Percentiles rank a stretch among this genome's conserved stretches.
phyloP scores from a whole-genome alignment of 2,888 invertebrate species.

The Antheraea assamensis region DNA sequence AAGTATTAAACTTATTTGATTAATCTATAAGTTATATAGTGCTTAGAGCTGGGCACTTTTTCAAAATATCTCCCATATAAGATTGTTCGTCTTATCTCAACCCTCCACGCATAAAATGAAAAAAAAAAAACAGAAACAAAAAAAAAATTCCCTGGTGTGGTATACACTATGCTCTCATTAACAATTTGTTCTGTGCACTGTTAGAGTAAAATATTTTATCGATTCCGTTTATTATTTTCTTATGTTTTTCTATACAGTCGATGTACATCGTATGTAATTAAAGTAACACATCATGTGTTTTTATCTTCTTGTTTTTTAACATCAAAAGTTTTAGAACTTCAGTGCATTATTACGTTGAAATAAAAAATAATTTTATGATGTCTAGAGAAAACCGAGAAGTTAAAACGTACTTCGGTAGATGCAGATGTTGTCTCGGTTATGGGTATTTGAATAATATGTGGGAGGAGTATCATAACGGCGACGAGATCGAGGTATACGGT shows the following conservation, averaged over 20 bases:
- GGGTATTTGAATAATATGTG: conserved; percentile 59
- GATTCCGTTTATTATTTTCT: neutral
- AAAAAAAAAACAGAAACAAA: no score
- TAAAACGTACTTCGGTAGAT: conserved; percentile 48
- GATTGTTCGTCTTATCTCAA: no score
- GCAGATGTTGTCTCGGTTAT: conserved; percentile 60
- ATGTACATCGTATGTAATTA: neutral
- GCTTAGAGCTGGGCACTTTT: no score
- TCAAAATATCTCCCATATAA: no score
- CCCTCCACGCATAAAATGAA: no score
- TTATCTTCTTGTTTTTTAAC: neutral
- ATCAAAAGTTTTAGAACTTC: neutral
- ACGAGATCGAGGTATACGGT: conserved; percentile 52
- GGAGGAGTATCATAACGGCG: conserved; percentile 43
- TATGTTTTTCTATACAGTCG: neutral
- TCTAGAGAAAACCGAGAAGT: conserved; percentile 32
- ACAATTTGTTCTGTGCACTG: no score
- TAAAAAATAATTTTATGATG: conserved; percentile 3
- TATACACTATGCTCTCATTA: no score
- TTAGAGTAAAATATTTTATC: no score
- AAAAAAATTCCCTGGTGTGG: no score
- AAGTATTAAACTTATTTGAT: no score
- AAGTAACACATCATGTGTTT: neutral
- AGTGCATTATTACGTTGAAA: neutral
- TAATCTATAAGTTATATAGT: no score